phyloP scores from a whole-genome alignment of 2,797 vertebrate genomes.

The Phataginus tetradactyla region DNA sequence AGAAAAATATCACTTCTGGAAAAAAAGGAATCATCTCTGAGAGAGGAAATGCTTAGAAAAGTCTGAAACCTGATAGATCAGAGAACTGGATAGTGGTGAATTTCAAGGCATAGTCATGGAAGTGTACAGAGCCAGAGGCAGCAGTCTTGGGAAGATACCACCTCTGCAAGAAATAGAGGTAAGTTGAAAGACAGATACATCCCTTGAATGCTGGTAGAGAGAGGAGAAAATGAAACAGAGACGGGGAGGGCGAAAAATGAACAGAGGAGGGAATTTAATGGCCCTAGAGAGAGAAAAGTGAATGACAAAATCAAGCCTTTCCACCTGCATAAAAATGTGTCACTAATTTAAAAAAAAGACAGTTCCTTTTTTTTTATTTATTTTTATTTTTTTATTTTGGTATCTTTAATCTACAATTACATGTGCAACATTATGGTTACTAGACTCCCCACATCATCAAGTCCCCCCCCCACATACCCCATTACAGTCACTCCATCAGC shows the following conservation, averaged over 20 bases:
- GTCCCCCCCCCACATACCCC: no score
- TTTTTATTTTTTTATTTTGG: no score
- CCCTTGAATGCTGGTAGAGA: not conserved
- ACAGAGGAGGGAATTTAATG: not conserved
- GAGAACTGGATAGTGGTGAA: not conserved
- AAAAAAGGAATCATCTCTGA: not conserved
- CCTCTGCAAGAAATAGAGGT: not conserved
- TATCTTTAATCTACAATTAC: no score
- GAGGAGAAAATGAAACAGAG: not conserved
- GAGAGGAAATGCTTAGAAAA: not conserved
- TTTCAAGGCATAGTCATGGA: not conserved
- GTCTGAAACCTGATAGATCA: not conserved
- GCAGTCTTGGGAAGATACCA: not conserved
- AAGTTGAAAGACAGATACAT: not conserved
- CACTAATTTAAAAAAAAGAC: not conserved
- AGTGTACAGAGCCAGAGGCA: not conserved
- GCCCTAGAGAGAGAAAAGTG: not conserved
- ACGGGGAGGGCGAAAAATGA: not conserved
- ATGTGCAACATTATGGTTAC: no score
- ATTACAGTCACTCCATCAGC: no score
- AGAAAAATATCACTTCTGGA: not conserved
- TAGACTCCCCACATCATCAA: no score
- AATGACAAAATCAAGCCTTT: not conserved
- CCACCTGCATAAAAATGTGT: not conserved
- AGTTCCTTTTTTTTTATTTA: not conserved